Percentiles rank a stretch among this genome's conserved stretches.
Conservation (phyloP, 2,113 vertebrate species). For the Carassius carassius region DNA sequence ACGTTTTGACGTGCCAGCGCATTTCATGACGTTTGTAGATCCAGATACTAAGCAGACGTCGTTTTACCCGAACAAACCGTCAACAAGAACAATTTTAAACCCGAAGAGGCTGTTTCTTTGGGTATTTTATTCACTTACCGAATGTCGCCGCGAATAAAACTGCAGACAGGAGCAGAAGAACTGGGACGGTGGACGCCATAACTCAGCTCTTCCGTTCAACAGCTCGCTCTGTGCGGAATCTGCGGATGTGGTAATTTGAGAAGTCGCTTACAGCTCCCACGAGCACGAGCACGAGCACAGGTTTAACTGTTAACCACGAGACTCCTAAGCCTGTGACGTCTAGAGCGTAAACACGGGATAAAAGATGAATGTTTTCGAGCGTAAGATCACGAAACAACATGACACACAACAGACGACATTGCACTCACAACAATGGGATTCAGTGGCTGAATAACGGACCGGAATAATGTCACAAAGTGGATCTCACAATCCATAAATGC, state of each 20-base stretch:
- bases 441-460: background rate
- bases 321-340: background rate
- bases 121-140: constrained; percentile 59
- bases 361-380: background rate
- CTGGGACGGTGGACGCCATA: constrained; percentile 61
- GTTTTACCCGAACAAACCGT: background rate
- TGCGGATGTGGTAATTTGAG: constrained; percentile 26
- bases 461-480: background rate
- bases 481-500: background rate
- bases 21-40: background rate
- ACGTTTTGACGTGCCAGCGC: background rate
- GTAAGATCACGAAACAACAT: background rate
- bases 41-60: background rate
- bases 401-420: too few relatives aligned
- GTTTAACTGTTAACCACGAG: background rate
- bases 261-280: background rate
- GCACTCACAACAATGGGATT: background rate
- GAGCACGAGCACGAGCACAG: background rate
- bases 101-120: background rate
- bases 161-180: constrained; percentile 45
- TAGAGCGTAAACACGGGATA: background rate
- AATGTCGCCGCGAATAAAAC: constrained; percentile 32
- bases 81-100: background rate
- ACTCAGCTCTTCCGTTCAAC: background rate
- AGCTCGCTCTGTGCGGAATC: background rate